These are phyloP conservation scores for Eurytoma californica DNA, from an alignment of 2,888 invertebrate genomes.

Conservation along the genomic window DNA sequence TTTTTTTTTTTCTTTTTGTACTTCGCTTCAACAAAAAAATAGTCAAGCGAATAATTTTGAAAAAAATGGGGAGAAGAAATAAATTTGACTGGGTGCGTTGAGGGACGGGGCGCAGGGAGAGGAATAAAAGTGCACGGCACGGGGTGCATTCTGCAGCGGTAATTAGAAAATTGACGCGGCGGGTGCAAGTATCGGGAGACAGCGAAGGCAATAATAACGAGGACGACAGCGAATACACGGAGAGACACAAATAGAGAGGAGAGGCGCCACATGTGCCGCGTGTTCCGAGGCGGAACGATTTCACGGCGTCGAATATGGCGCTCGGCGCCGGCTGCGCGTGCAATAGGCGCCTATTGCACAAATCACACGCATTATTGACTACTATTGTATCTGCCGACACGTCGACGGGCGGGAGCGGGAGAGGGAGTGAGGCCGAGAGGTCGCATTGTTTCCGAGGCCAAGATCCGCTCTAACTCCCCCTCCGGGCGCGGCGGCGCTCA, in stretches of 20 bases:
- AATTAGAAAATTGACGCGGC: slow-evolving; percentile 54
- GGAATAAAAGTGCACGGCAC: slow-evolving; percentile 19
- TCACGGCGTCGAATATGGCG: slow-evolving; percentile 67
- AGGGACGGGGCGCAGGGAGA: slow-evolving; percentile 2
- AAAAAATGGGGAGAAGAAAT: background rate
- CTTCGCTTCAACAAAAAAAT: too few species aligned
- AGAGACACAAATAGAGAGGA: slow-evolving; percentile 17
- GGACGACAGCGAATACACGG: slow-evolving; percentile 54
- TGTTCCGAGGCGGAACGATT: slow-evolving; percentile 71
- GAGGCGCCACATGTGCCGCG: slow-evolving; percentile 66
- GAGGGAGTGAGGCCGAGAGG: background rate
- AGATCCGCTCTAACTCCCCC: slow-evolving; percentile 40
- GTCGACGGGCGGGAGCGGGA: slow-evolving; percentile 60
- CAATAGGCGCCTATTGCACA: slow-evolving; percentile 73
- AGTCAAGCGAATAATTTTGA: background rate
- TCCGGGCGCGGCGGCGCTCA: background rate
- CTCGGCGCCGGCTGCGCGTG: slow-evolving; percentile 71
- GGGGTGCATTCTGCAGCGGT: slow-evolving; percentile 41
- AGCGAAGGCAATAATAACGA: slow-evolving; percentile 56
- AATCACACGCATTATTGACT: slow-evolving; percentile 74
- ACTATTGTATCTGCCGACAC: slow-evolving; percentile 69
- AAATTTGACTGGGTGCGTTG: slow-evolving; percentile 1
- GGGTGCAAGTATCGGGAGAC: slow-evolving; percentile 47
- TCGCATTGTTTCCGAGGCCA: slow-evolving; percentile 48
- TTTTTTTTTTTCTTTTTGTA: too few species aligned